Percentiles rank a stretch among this genome's conserved stretches.
Conservation (phyloP, 2,888 invertebrate genomes). For the Apotomis capreana region DNA sequence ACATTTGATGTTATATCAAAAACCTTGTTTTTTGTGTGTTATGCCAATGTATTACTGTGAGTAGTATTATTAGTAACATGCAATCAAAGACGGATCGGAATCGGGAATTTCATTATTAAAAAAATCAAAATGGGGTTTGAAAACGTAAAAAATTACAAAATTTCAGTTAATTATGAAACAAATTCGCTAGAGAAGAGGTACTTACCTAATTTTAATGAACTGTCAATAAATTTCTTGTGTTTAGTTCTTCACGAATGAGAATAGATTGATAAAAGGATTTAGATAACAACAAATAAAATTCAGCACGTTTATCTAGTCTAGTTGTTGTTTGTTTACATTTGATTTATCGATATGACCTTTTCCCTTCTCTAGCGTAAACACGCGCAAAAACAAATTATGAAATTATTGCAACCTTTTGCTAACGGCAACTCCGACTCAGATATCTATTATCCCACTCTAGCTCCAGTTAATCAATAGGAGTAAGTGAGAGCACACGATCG, state of each 20-base stretch:
- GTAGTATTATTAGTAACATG: no score
- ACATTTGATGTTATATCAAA: neutral
- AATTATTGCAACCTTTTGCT: conserved; percentile 46
- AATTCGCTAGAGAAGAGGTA: no score
- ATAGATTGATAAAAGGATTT: conserved; percentile 20
- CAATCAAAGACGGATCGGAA: no score
- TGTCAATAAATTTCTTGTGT: neutral
- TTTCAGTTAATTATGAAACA: no score
- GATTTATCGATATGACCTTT: conserved; percentile 45
- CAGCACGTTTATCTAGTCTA: neutral
- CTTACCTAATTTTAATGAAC: no score
- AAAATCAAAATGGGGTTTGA: no score
- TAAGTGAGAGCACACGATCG: conserved; percentile 66
- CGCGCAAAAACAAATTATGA: conserved; percentile 46
- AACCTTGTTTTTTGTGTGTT: neutral
- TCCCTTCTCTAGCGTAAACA: conserved; percentile 43
- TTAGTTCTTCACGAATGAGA: conserved; percentile 8
- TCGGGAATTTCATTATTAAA: no score
- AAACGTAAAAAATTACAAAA: no score
- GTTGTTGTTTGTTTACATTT: conserved; percentile 37
- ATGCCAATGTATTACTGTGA: neutral
- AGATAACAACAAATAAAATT: conserved; percentile 17
- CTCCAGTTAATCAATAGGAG: conserved; percentile 46
- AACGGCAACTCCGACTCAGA: conserved; percentile 43
- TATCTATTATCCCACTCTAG: conserved; percentile 52